Percentiles rank a stretch among this genome's conserved stretches.
Conservation (phyloP, 2,113 vertebrate genomes). For the Riparia riparia region DNA sequence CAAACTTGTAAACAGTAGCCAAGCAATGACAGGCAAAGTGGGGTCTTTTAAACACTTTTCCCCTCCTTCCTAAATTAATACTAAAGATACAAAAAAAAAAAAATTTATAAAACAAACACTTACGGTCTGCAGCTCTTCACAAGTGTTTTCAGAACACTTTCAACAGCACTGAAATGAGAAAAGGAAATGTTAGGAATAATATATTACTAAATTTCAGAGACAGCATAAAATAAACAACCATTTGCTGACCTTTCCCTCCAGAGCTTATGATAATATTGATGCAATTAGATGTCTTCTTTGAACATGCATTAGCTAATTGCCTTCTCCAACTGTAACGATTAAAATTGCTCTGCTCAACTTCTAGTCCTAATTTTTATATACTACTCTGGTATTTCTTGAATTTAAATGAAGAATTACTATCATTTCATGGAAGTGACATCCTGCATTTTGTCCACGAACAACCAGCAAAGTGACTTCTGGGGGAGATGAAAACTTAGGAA, state of each 20-base stretch:
- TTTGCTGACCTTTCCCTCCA: neutral
- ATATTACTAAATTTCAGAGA: neutral
- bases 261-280: conserved; percentile 48
- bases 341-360: neutral
- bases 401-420: neutral
- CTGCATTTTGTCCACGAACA: conserved; percentile 4
- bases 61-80: neutral
- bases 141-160: conserved; percentile 93
- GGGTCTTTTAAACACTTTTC: neutral
- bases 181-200: conserved; percentile 5
- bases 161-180: conserved; percentile 86
- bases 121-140: conserved; percentile 97
- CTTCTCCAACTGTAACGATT: neutral
- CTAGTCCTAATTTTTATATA: neutral
- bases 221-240: conserved; percentile 20
- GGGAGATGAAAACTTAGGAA: neutral
- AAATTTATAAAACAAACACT: conserved; percentile 70
- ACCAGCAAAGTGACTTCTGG: neutral
- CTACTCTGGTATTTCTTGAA: neutral
- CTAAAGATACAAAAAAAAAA: neutral
- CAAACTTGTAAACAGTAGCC: neutral
- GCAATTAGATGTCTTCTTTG: conserved; percentile 68
- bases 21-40: neutral
- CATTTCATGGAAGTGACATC: neutral
- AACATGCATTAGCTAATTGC: conserved; percentile 74